phyloP scores from a whole-genome alignment of 2,888 invertebrate genomes.

The Drosophila stalkeri region DNA sequence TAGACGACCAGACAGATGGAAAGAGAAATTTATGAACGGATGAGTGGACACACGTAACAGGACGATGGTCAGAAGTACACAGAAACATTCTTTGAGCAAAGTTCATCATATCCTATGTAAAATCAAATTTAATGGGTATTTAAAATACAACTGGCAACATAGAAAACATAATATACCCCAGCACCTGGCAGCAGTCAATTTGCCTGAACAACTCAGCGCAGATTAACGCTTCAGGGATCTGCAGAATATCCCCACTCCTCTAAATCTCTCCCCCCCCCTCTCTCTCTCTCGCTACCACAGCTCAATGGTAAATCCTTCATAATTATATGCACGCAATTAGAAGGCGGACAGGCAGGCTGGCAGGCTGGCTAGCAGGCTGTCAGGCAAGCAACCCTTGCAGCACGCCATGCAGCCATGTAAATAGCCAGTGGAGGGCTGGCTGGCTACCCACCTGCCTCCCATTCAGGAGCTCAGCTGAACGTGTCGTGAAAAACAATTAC shows the following conservation, averaged over 20 bases:
- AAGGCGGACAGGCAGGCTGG: slow-evolving; percentile 13
- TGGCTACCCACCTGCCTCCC: slow-evolving; percentile 1
- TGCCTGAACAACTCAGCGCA: slow-evolving; percentile 54
- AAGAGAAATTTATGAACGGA: background rate
- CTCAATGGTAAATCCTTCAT: slow-evolving; percentile 30
- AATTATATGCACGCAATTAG: slow-evolving; percentile 64
- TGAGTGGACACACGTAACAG: background rate
- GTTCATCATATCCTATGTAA: background rate
- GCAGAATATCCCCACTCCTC: background rate
- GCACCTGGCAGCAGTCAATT: slow-evolving; percentile 55
- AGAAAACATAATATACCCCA: slow-evolving; percentile 8
- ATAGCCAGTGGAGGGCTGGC: slow-evolving; percentile 25
- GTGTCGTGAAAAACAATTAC: slow-evolving; percentile 68
- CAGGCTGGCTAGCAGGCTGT: slow-evolving; percentile 11
- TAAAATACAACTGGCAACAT: slow-evolving; percentile 8
- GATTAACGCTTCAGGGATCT: slow-evolving; percentile 56
- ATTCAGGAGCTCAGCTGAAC: slow-evolving; percentile 19
- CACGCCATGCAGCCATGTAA: slow-evolving; percentile 28
- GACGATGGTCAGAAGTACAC: background rate
- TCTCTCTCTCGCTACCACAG: background rate
- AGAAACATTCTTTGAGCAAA: background rate
- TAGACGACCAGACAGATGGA: too few relatives aligned
- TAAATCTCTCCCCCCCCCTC: too few relatives aligned
- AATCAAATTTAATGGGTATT: background rate
- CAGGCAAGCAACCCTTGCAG: slow-evolving; percentile 24